Percentiles rank a stretch among this genome's conserved stretches.
Conservation (phyloP, 2,888 invertebrate genomes). For the Aspidapion aeneum region DNA sequence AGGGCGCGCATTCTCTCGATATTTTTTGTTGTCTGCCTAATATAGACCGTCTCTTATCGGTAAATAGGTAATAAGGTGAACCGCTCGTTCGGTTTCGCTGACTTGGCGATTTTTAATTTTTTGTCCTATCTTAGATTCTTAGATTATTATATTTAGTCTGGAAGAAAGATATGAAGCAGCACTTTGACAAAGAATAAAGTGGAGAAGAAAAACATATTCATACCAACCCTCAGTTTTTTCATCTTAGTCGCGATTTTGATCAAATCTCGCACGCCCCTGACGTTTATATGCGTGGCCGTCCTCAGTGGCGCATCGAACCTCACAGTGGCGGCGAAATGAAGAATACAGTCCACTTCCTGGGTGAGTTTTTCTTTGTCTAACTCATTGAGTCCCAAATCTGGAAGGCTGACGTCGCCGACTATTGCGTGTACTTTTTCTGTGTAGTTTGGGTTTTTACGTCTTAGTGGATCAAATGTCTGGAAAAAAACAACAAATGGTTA, state of each 20-base stretch:
- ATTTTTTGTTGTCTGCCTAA: no score
- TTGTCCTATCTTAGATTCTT: no score
- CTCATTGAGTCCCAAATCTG: constrained; percentile 52
- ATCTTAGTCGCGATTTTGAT: constrained; percentile 62
- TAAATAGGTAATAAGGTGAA: no score
- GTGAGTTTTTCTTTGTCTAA: constrained; percentile 46
- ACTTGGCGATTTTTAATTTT: no score
- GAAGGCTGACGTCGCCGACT: constrained; percentile 53
- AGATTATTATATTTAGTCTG: no score
- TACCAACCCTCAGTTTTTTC: constrained; percentile 59
- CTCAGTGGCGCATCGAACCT: constrained; percentile 69
- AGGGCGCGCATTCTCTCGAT: no score
- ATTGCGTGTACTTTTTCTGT: constrained; percentile 56
- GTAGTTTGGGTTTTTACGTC: constrained; percentile 51
- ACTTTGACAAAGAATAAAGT: no score
- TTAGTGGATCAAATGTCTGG: constrained; percentile 41
- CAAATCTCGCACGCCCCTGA: constrained; percentile 61
- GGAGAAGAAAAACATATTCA: no score
- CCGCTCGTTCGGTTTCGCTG: no score
- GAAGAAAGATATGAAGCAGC: no score
- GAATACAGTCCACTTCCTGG: constrained; percentile 61
- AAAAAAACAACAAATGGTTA: background rate
- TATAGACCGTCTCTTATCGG: no score
- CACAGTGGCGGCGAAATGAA: constrained; percentile 75
- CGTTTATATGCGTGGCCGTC: constrained; percentile 66